Evolutionary conservation across 2,797 vertebrate species (phyloP).

Genomic region (Poecile montanus): DNA sequence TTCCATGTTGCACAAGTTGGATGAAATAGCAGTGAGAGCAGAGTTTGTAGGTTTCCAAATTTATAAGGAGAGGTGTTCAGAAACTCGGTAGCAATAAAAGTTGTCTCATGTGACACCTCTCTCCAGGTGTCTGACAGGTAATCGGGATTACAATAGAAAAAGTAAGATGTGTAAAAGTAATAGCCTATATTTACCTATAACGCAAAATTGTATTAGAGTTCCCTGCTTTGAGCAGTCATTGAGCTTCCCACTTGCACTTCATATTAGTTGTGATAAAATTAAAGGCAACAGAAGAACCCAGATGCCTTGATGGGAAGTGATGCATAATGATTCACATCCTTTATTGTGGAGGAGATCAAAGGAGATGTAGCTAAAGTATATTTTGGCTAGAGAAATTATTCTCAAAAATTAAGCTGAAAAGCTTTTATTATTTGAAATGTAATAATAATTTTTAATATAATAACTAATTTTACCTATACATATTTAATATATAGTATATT

Average conservation of each 20-base stretch:
- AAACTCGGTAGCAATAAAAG: not conserved
- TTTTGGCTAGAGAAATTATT: not conserved
- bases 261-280: not conserved
- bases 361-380: not conserved
- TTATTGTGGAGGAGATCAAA: not conserved
- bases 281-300: not conserved
- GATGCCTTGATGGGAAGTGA: not conserved
- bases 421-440: not conserved
- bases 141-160: not conserved
- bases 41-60: not conserved
- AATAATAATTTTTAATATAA: not conserved
- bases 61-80: not conserved
- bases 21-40: not conserved
- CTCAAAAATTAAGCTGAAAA: not conserved
- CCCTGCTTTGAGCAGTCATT: not conserved
- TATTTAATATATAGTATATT: not conserved
- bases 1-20: not conserved
- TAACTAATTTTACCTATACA: not conserved
- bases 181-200: not conserved
- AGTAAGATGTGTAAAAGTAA: not conserved
- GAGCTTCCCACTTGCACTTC: not conserved
- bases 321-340: not conserved
- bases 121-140: not conserved
- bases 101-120: not conserved
- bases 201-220: not conserved